phyloP scores from a whole-genome alignment of 2,797 vertebrate genomes.

The Thripadectes ignobilis region DNA sequence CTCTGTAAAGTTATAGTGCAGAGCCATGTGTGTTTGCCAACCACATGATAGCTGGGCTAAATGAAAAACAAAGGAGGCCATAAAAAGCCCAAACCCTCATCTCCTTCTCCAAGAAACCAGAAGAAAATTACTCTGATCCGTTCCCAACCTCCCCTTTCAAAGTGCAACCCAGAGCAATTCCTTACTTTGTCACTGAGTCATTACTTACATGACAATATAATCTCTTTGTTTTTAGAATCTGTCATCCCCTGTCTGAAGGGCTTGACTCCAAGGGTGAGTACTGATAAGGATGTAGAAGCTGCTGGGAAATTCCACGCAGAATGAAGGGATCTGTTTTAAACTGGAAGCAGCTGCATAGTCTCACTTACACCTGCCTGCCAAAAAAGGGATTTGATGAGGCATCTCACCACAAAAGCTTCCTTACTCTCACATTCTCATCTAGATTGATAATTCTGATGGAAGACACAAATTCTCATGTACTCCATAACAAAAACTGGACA shows the following conservation, averaged over 20 bases:
- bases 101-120: neutral
- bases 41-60: neutral
- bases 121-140: rapidly evolving
- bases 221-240: slow-evolving; percentile 24
- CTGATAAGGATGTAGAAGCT: slow-evolving; percentile 18
- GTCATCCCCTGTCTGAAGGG: slow-evolving; percentile 13
- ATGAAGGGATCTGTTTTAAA: neutral
- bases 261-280: neutral
- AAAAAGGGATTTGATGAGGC: neutral
- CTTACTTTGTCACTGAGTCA: neutral
- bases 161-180: neutral
- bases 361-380: neutral
- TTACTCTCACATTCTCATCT: neutral
- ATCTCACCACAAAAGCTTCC: neutral
- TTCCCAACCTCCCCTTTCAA: neutral
- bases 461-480: neutral
- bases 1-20: neutral
- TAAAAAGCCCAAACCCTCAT: rapidly evolving
- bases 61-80: neutral
- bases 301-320: neutral
- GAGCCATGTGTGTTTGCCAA: neutral
- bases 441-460: neutral
- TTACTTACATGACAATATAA: neutral
- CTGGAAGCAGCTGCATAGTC: neutral
- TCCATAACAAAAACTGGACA: neutral